Conservation (phyloP, 2,888 invertebrate genomes). For the Tinea pellionella region DNA sequence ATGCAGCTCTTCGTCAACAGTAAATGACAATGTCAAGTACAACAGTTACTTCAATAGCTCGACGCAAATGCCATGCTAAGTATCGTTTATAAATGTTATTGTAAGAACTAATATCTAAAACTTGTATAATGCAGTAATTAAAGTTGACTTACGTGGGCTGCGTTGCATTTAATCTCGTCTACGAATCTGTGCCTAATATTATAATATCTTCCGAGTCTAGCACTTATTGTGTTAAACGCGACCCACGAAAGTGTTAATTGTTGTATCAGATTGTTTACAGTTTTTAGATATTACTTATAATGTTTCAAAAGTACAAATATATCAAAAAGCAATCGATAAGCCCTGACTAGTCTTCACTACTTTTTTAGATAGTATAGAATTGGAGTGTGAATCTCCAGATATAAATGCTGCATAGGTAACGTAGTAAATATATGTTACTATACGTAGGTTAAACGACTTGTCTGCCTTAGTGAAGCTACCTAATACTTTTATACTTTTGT, state of each 20-base stretch:
- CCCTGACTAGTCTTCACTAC: background rate
- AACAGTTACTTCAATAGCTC: too few species aligned
- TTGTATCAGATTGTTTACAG: background rate
- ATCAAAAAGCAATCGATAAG: background rate
- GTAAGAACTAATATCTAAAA: too few species aligned
- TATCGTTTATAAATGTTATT: too few species aligned
- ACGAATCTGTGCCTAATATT: too few species aligned
- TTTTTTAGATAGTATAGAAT: constrained; percentile 5
- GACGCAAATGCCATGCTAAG: too few species aligned
- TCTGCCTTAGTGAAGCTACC: constrained; percentile 14
- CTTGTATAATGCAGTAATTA: too few species aligned
- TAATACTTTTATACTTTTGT: constrained; percentile 4
- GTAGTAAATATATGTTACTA: background rate
- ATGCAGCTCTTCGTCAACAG: too few species aligned
- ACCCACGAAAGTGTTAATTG: background rate
- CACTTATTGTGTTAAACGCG: too few species aligned
- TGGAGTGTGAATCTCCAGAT: background rate
- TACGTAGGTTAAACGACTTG: background rate
- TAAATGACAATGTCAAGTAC: too few species aligned
- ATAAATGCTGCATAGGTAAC: background rate
- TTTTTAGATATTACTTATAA: background rate
- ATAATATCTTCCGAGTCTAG: too few species aligned
- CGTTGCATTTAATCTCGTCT: too few species aligned
- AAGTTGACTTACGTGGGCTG: too few species aligned
- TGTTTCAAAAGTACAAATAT: background rate